Evolutionary conservation across 2,888 invertebrate genomes (phyloP).

Genomic region (Drosophila anomalata): DNA sequence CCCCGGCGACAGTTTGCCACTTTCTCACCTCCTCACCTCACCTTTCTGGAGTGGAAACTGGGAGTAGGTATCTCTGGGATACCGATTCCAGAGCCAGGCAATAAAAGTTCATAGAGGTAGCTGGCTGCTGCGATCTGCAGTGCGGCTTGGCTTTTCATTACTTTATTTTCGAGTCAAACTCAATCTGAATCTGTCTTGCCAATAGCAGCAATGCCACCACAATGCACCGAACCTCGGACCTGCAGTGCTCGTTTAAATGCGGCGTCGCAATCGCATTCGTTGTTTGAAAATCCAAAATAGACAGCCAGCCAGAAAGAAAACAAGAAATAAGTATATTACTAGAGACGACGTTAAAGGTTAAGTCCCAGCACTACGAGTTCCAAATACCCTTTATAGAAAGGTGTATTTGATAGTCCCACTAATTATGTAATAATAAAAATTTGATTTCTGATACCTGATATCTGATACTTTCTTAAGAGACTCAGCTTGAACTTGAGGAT

Average conservation of each 20-base stretch:
- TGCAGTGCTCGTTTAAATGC: constrained; percentile 51
- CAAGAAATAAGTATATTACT: constrained; percentile 46
- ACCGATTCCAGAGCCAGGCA: constrained; percentile 16
- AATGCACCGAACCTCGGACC: constrained; percentile 16
- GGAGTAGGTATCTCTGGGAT: background rate
- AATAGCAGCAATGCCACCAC: constrained; percentile 34
- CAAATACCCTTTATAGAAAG: constrained; percentile 10
- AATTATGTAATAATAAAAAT: constrained; percentile 3
- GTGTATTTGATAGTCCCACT: background rate
- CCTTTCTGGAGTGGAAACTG: background rate
- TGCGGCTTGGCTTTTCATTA: constrained; percentile 46
- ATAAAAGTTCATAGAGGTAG: constrained; percentile 34
- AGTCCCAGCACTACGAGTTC: background rate
- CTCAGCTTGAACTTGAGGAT: constrained; percentile 8
- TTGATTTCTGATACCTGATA: constrained; percentile 1
- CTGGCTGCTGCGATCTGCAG: constrained; percentile 1
- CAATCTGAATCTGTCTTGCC: constrained; percentile 46
- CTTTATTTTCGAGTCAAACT: constrained; percentile 51
- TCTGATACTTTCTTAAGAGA: constrained; percentile 23
- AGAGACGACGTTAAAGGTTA: constrained; percentile 21
- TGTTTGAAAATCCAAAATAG: constrained; percentile 41
- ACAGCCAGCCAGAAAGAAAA: constrained; percentile 40
- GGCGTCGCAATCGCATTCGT: constrained; percentile 41
- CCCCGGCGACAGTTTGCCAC: constrained; percentile 40
- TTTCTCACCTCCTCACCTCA: constrained; percentile 30